Evolutionary conservation across 92 coral and sea anemone species (phyloP).

Genomic region (Nematostella vectensis): DNA sequence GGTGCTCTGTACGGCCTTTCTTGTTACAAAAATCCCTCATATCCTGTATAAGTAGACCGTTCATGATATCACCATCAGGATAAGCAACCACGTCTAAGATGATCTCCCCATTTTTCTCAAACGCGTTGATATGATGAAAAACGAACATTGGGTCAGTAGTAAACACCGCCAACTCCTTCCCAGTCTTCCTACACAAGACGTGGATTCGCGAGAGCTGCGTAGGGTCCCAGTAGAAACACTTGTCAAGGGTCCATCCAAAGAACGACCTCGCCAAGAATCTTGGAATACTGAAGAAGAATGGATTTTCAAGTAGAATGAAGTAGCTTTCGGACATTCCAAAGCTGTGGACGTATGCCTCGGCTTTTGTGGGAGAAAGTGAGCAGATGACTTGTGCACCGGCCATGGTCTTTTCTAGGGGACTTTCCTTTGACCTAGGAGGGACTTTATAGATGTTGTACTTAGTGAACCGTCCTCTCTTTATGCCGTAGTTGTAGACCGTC

Average conservation of each 20-base stretch:
- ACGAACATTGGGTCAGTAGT: conserved; percentile 52
- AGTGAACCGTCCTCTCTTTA: conserved; percentile 22
- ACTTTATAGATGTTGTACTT: conserved; percentile 37
- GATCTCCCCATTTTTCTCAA: conserved; percentile 47
- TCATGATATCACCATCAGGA: conserved; percentile 26
- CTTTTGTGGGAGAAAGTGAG: conserved; percentile 30
- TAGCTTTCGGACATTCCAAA: conserved; percentile 70
- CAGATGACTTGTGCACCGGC: conserved; percentile 54
- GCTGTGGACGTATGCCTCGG: conserved; percentile 64
- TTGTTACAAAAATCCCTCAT: conserved; percentile 11
- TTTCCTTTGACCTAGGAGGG: conserved; percentile 37
- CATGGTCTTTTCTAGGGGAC: conserved; percentile 28
- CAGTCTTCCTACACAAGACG: conserved; percentile 45
- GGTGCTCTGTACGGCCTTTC: not conserved
- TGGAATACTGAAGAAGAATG: conserved; percentile 35
- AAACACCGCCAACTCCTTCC: conserved; percentile 37
- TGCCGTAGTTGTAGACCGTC: conserved; percentile 39
- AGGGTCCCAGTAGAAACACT: conserved; percentile 54
- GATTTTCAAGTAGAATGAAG: conserved; percentile 51
- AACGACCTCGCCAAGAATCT: conserved; percentile 24
- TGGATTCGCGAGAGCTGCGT: conserved; percentile 43
- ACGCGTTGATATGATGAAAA: conserved; percentile 73
- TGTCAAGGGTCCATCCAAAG: conserved; percentile 24
- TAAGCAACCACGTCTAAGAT: conserved; percentile 54
- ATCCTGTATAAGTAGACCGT: conserved; percentile 27